phyloP scores from a whole-genome alignment of 2,888 invertebrate genomes.

The Agonopterix subpropinquella region DNA sequence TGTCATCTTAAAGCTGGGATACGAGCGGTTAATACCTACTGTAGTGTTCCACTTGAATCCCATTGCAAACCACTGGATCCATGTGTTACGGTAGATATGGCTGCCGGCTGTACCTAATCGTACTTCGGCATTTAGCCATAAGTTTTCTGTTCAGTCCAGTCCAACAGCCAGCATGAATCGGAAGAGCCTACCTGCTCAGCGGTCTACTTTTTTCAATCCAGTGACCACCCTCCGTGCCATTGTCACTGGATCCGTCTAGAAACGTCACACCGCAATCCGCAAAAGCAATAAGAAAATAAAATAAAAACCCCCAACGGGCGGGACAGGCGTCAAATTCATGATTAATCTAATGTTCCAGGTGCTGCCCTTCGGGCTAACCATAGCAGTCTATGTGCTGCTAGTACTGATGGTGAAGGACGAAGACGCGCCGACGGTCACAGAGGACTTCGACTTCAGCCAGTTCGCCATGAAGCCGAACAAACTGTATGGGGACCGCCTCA shows the following conservation, averaged over 20 bases:
- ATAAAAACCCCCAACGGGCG: not conserved
- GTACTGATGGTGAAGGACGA: conserved; percentile 31
- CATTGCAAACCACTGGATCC: not conserved
- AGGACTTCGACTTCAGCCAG: conserved; percentile 16
- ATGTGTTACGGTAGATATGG: no score
- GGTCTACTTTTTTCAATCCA: no score
- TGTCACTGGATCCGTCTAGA: no score
- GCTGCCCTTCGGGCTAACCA: conserved; percentile 30
- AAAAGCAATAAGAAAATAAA: not conserved
- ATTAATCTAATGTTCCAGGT: conserved; percentile 23
- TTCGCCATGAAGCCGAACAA: conserved; percentile 26
- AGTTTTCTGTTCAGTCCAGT: no score
- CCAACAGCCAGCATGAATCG: no score
- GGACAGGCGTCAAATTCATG: not conserved
- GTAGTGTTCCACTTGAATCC: no score
- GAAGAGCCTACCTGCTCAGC: no score
- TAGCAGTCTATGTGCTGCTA: conserved; percentile 30
- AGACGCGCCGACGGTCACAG: conserved; percentile 27
- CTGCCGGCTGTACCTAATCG: not conserved
- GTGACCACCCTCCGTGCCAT: no score
- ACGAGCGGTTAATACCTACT: no score
- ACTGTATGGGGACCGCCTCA: conserved; percentile 32
- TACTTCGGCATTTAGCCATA: not conserved
- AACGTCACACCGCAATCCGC: not conserved
- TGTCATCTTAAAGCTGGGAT: no score